A percentile compares a stretch with the other conserved stretches of the same genome.
Conservation (phyloP, 1,140 invertebrate genomes). For the Trichonephila inaurata region DNA sequence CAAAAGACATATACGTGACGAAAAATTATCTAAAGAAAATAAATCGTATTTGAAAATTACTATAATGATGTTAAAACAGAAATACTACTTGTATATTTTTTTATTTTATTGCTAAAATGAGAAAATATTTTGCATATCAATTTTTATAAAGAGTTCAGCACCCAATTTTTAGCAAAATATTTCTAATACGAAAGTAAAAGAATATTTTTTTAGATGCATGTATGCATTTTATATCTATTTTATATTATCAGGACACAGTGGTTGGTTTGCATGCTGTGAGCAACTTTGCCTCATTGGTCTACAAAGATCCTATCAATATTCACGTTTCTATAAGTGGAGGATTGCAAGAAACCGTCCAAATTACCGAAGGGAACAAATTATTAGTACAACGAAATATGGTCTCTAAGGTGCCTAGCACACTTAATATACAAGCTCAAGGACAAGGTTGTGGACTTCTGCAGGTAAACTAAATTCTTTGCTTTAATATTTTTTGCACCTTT, state of each 20-base stretch:
- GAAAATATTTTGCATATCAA: no score
- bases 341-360: conserved; percentile 79
- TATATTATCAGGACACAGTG: conserved; percentile 84
- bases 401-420: conserved; percentile 81
- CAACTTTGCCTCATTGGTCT: conserved; percentile 82
- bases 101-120: no score
- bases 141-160: no score
- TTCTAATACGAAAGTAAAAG: no score
- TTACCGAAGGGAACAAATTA: conserved; percentile 82
- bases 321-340: conserved; percentile 81
- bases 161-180: no score
- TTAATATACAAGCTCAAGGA: conserved; percentile 83
- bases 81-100: no score
- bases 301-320: conserved; percentile 80
- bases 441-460: conserved; percentile 85
- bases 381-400: conserved; percentile 81
- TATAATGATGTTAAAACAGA: no score
- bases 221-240: neutral
- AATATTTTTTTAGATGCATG: neutral
- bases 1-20: no score
- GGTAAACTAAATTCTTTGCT: conserved; percentile 78
- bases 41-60: no score
- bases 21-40: no score
- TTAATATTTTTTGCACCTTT: no score
- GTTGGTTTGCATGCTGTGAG: conserved; percentile 86